Evolutionary conservation across 2,797 vertebrate genomes (phyloP), one percentile per base, ranked within the genome.

Genomic region (Fistularia tabacaria): DNA sequence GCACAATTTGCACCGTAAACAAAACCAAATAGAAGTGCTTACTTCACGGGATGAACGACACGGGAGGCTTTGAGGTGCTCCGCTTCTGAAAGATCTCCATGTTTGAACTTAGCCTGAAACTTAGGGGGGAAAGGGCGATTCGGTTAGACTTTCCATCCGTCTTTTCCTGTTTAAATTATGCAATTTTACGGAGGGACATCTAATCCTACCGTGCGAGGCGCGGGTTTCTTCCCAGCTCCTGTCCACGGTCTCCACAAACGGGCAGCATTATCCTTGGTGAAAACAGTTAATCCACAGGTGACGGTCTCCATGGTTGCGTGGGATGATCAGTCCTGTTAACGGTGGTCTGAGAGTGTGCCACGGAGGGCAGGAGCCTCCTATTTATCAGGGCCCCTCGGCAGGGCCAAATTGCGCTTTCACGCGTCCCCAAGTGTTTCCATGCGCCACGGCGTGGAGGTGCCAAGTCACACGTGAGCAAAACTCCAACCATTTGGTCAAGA

Each of bases 21-120:
- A 25, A 12, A 43, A 36, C 3, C 3, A n/a, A 13, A 54, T 36
- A 11, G 36, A 49, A 25, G 39, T 40, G 39, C 84, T 81, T 73
- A 91, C 90, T 89, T 91, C 1, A 90, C 90, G 37, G 90, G 90
- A 38, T 91, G 90, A 36, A 80, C 39, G 51, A 88, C 25, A 8
- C 69, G 71, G 8, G 60, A 57, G 7, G 41, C 11, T 69, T 90
- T 88, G 42, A 47, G 8, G 2, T 57, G 38, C 7, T 77, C 75
- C 2, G 49, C 36, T 0, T 46, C 67, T n/a, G 58, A 54, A 9
- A 43, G n/a, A 10, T 68, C 51, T 54, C 40, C 79, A 3, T 36
- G 46, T 38, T 43, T 12, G 3, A 60, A 15, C 8, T 39, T 53
- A 53, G 64, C 51, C 90, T 91, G 66, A 41, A 71, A 54, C 6